Evolutionary conservation across 2,113 vertebrate genomes (phyloP), one percentile per base, ranked within the genome.

Genomic region (Scomber scombrus): DNA sequence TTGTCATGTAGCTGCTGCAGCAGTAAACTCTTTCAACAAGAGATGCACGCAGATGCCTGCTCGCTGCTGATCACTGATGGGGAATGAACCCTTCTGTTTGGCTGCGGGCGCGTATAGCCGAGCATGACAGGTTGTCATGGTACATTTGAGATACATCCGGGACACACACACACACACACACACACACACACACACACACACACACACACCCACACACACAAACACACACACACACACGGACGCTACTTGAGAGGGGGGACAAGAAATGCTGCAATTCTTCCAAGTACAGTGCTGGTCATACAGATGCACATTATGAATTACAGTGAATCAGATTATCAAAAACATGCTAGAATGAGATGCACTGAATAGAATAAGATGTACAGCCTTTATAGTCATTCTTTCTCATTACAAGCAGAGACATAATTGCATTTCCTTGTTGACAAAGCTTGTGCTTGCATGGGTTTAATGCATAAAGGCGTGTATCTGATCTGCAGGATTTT

Each of bases 61-160:
- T 79, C 55, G 7, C 58, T 78, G 86, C 84, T 62, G 80, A 86
- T 86, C 85, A 90, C 78, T 91, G 89, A 86, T 91, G 91, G 87
- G 89, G 89, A 94, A 92, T 86, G 88, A 92, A 90, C 88, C 91
- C 91, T 93, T 93, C 90, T 94, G 93, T 88, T 86, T 89, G 80
- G 88, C 91, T 91, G 80, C 76, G 70, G 92, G 89, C 78, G 19
- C 57, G 64, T 87, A 88, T 54, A 83, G 82, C 76, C 45, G 43
- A 90, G 88, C 85, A 89, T 91, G 90, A 90, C 88, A 87, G 85
- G 90, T 92, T 94, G 92, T 92, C 89, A 93, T 89, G 91, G 87
- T 91, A 83, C 90, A 92, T 94, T 93, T 91, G 84, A 92, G 85
- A 86, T 82, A 88, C 76, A 81, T 88, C 82, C 78, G 52, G 65